Evolutionary conservation across 2,113 vertebrate genomes (phyloP).

Genomic region (Taxidea taxus): DNA sequence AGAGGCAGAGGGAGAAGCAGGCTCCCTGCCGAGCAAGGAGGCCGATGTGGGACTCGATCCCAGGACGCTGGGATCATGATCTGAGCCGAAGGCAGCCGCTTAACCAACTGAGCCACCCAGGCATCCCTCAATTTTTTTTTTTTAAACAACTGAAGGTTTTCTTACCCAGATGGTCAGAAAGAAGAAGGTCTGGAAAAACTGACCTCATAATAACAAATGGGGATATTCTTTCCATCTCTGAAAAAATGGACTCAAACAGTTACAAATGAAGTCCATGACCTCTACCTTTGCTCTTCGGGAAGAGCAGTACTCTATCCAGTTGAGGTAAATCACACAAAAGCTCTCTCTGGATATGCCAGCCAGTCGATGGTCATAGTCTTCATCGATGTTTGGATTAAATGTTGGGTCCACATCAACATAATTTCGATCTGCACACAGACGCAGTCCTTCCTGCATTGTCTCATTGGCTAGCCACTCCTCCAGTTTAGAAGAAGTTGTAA

Average conservation of each 20-base stretch:
- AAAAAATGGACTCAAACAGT: neutral
- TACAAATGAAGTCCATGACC: neutral
- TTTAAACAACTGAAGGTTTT: neutral
- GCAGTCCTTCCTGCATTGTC: conserved; percentile 95
- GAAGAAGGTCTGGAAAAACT: neutral
- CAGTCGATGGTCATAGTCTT: conserved; percentile 97
- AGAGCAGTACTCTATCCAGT: conserved; percentile 98
- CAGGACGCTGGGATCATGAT: too few relatives aligned
- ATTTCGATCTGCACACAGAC: conserved; percentile 91
- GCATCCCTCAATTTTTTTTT: too few relatives aligned
- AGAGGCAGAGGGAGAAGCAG: too few relatives aligned
- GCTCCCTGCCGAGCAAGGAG: too few relatives aligned
- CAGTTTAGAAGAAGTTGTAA: conserved; percentile 92
- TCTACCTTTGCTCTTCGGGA: conserved; percentile 92
- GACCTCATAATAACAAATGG: neutral
- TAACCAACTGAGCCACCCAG: too few relatives aligned
- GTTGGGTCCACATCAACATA: conserved; percentile 98
- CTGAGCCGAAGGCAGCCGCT: too few relatives aligned
- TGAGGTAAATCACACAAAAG: conserved; percentile 95
- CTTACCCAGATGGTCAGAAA: neutral
- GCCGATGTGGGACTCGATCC: too few relatives aligned
- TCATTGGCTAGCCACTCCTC: conserved; percentile 98
- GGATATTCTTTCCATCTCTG: neutral
- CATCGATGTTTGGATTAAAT: conserved; percentile 99
- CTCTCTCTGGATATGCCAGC: conserved; percentile 97